Percentiles rank a stretch among this genome's conserved stretches.
These are phyloP conservation scores for Abscondita cerata DNA, from an alignment of 2,888 invertebrate genomes.

Conservation along the genomic window DNA sequence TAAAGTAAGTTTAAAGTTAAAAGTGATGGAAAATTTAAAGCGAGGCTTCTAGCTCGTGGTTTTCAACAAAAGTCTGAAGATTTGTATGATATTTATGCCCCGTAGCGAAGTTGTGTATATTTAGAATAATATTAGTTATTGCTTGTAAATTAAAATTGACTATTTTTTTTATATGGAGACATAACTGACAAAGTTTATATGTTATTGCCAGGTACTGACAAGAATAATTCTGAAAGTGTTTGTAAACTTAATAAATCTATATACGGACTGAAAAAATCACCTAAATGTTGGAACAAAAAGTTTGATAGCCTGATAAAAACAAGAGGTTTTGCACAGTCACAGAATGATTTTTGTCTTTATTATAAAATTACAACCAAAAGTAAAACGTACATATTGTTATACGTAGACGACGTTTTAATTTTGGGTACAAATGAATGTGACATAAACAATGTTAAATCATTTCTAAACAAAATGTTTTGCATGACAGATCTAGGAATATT, in stretches of 20 bases:
- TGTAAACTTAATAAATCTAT: conserved; percentile 21
- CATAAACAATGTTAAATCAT: not conserved
- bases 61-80: conserved; percentile 9
- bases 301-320: conserved; percentile 6
- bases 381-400: not conserved
- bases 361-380: conserved; percentile 4
- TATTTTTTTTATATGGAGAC: conserved; percentile 10
- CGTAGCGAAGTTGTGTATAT: conserved; percentile 7
- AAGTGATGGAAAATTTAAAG: not conserved
- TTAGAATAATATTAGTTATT: conserved; percentile 9
- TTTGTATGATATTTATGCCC: not conserved
- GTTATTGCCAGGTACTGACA: no score
- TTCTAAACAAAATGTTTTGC: not conserved
- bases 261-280: conserved; percentile 32
- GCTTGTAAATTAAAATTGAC: not conserved
- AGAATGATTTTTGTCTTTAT: conserved; percentile 31
- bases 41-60: conserved; percentile 7
- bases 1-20: not conserved
- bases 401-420: not conserved
- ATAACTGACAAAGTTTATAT: not conserved
- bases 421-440: conserved; percentile 1
- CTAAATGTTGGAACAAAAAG: conserved; percentile 33
- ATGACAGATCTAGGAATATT: not conserved
- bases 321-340: conserved; percentile 20
- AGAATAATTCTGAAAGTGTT: not conserved